Conservation (phyloP, 2,113 vertebrate species). For the Craseonycteris thonglongyai region DNA sequence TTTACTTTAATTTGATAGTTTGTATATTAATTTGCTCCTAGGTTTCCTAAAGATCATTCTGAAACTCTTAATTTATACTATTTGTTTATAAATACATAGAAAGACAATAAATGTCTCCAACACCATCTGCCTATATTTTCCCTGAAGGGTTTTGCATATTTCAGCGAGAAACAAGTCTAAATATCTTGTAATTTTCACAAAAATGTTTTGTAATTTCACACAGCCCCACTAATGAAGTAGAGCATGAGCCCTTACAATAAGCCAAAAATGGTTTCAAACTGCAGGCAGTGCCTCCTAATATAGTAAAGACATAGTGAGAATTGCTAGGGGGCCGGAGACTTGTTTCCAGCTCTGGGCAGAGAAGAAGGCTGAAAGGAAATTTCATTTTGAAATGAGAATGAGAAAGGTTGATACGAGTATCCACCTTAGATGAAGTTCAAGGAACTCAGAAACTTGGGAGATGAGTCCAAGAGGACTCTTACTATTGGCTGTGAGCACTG, state of each 20-base stretch:
- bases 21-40: slow-evolving; percentile 33
- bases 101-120: slow-evolving; percentile 67
- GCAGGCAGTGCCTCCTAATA: slow-evolving; percentile 40
- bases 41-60: slow-evolving; percentile 59
- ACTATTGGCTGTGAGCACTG: slow-evolving; percentile 60
- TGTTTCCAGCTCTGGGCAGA: slow-evolving; percentile 37
- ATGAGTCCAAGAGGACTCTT: slow-evolving; percentile 21
- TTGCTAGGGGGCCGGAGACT: neutral
- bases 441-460: slow-evolving; percentile 46
- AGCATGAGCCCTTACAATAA: slow-evolving; percentile 58
- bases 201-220: slow-evolving; percentile 73
- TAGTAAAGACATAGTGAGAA: slow-evolving; percentile 49
- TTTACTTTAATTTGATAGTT: slow-evolving; percentile 46
- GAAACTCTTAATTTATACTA: slow-evolving; percentile 65
- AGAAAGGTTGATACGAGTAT: slow-evolving; percentile 35
- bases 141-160: slow-evolving; percentile 62
- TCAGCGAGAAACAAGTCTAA: slow-evolving; percentile 66
- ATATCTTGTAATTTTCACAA: slow-evolving; percentile 70
- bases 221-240: slow-evolving; percentile 68
- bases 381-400: slow-evolving; percentile 57
- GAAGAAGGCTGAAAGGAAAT: slow-evolving; percentile 24
- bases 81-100: slow-evolving; percentile 67
- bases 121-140: slow-evolving; percentile 71
- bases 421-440: slow-evolving; percentile 20
- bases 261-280: slow-evolving; percentile 56